These are phyloP conservation scores for Phoxinus phoxinus DNA, from an alignment of 2,113 vertebrate genomes.

Conservation along the genomic window DNA sequence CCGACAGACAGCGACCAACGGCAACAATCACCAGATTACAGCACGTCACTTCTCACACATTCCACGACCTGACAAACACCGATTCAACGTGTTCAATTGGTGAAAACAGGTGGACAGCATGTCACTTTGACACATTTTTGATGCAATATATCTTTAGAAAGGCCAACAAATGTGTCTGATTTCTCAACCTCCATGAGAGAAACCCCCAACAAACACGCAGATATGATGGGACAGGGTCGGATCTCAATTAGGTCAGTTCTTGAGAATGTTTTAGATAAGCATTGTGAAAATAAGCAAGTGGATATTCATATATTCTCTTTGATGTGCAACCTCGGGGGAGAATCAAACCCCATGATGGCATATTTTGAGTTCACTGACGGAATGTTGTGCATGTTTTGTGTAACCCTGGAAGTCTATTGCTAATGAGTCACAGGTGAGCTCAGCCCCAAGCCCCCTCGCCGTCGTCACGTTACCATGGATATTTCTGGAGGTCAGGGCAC, in stretches of 20 bases:
- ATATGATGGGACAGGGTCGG: neutral
- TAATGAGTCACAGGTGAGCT: conserved; percentile 62
- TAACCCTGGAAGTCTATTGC: conserved; percentile 25
- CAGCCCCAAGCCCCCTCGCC: conserved; percentile 4
- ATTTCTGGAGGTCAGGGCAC: neutral
- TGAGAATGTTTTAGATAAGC: neutral
- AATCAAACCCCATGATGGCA: conserved; percentile 7
- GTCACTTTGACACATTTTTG: neutral
- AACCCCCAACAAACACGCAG: neutral
- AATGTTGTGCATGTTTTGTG: conserved; percentile 51
- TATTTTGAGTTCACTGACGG: conserved; percentile 32
- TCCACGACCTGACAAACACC: no score
- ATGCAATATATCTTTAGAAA: no score
- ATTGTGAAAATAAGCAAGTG: conserved; percentile 22
- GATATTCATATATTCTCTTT: conserved; percentile 40
- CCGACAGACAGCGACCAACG: no score
- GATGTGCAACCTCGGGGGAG: conserved; percentile 42
- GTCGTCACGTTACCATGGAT: conserved; percentile 37
- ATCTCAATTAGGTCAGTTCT: conserved; percentile 24
- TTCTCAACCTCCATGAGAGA: neutral
- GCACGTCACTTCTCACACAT: no score
- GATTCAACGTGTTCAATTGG: no score
- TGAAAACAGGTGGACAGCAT: neutral
- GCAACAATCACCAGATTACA: no score
- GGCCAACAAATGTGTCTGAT: neutral